A percentile compares a stretch with the other conserved stretches of the same genome.
These are phyloP conservation scores for Phragmatobia fuliginosa DNA, from an alignment of 2,888 invertebrate genomes.

Conservation along the genomic window DNA sequence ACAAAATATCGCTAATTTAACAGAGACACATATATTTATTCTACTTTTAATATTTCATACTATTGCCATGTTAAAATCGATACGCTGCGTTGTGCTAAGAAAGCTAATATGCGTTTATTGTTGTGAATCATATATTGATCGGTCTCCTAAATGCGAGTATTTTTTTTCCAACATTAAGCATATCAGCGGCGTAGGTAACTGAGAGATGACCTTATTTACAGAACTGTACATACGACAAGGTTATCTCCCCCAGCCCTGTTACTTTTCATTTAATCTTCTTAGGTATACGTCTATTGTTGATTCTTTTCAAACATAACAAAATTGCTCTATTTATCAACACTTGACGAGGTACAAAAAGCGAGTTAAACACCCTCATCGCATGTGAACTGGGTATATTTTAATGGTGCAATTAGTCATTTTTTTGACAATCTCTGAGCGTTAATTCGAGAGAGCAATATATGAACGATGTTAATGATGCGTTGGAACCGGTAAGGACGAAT, in stretches of 20 bases:
- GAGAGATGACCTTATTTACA: conserved; percentile 72
- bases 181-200: conserved; percentile 58
- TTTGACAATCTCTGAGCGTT: conserved; percentile 65
- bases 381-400: conserved; percentile 46
- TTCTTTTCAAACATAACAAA: not conserved
- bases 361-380: conserved; percentile 8
- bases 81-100: not conserved
- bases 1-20: not conserved
- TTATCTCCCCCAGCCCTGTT: conserved; percentile 67
- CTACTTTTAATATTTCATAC: not conserved
- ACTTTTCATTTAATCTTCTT: conserved; percentile 61
- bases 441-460: conserved; percentile 62
- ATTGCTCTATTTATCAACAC: not conserved
- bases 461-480: conserved; percentile 72
- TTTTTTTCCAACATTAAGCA: conserved; percentile 34
- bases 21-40: not conserved
- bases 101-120: not conserved
- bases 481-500: conserved; percentile 68
- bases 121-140: conserved; percentile 8
- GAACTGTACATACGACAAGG: conserved; percentile 65
- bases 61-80: not conserved
- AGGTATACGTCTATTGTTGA: not conserved
- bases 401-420: conserved; percentile 65
- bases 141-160: conserved; percentile 16
- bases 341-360: not conserved